Conservation (phyloP, 2,888 invertebrate genomes). For the Teinopalpus imperialis region DNA sequence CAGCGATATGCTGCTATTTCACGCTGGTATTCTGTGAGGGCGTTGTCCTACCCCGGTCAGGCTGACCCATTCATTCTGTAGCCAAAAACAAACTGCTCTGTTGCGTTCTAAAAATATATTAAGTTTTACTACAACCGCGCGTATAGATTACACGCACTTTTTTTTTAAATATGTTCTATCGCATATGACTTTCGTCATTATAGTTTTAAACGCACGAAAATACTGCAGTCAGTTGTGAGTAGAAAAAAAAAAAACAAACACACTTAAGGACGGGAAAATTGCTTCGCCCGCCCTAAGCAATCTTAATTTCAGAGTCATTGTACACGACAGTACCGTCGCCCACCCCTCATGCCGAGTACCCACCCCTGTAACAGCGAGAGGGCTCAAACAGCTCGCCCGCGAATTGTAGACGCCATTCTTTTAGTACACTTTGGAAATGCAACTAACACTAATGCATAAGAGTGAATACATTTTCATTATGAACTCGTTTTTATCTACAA, state of each 20-base stretch:
- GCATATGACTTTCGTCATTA: too few relatives aligned
- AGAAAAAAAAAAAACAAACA: slow-evolving; percentile 12
- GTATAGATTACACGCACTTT: too few relatives aligned
- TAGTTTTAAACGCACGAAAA: neutral
- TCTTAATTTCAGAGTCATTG: slow-evolving; percentile 25
- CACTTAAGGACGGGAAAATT: slow-evolving; percentile 21
- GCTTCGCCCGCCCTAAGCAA: slow-evolving; percentile 22
- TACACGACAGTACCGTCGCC: slow-evolving; percentile 7
- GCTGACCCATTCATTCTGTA: too few relatives aligned
- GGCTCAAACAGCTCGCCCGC: slow-evolving; percentile 13
- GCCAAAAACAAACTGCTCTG: too few relatives aligned
- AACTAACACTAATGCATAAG: slow-evolving; percentile 5
- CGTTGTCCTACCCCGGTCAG: too few relatives aligned
- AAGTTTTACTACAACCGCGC: too few relatives aligned
- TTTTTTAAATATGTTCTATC: too few relatives aligned
- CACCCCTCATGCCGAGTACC: slow-evolving; percentile 9
- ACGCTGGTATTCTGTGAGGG: too few relatives aligned
- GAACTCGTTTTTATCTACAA: neutral
- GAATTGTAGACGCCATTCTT: slow-evolving; percentile 15
- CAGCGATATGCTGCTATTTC: too few relatives aligned
- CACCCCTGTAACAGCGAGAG: slow-evolving; percentile 15
- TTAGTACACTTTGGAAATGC: slow-evolving; percentile 7
- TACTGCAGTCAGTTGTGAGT: neutral
- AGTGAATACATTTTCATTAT: neutral
- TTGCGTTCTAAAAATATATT: too few relatives aligned